phyloP scores from a whole-genome alignment of 2,797 vertebrate genomes.

The Poecilia picta region DNA sequence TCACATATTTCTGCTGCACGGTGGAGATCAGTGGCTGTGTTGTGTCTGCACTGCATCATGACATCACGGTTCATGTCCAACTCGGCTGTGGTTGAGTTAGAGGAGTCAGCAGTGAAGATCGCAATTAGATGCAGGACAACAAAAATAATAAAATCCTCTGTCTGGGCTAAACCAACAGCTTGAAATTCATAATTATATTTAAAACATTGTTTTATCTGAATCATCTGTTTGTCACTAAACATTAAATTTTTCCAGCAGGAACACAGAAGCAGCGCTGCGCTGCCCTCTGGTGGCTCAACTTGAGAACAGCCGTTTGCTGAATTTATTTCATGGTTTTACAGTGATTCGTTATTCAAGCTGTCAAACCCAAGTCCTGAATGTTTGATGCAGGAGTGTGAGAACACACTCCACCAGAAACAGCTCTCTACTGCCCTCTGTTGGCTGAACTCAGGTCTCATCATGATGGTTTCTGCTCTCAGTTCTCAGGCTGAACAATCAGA shows the following conservation, averaged over 20 bases:
- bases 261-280: neutral
- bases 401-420: neutral
- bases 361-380: no score
- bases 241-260: neutral
- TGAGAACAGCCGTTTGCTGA: neutral
- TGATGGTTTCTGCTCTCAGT: neutral
- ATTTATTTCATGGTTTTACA: neutral
- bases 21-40: neutral
- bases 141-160: neutral
- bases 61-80: neutral
- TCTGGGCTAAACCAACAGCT: neutral
- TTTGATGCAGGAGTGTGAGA: no score
- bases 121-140: neutral
- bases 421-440: constrained; percentile 3
- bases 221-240: neutral
- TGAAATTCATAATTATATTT: neutral
- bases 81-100: neutral
- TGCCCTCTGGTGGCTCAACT: neutral
- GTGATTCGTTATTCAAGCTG: no score
- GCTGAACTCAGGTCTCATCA: neutral
- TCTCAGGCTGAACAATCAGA: neutral
- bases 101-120: neutral
- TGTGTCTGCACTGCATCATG: neutral
- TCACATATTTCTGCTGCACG: neutral
- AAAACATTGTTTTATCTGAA: neutral